Conservation (phyloP, 2,113 vertebrate species). For the Hippocampus zosterae region DNA sequence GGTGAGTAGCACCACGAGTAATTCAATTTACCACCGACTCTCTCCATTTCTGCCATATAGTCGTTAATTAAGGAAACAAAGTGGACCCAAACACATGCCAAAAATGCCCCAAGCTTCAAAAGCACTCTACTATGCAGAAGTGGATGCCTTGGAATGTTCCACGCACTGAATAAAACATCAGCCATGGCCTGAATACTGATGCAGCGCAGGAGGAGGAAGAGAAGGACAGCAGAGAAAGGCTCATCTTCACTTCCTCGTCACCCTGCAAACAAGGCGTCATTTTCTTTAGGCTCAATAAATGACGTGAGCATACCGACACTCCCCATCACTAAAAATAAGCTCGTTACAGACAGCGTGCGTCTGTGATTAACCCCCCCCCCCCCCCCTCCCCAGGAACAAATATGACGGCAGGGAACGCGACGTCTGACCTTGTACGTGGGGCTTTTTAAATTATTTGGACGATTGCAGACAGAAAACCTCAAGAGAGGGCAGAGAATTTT, state of each 20-base stretch:
- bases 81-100: background rate
- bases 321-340: background rate
- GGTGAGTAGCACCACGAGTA: too few species aligned
- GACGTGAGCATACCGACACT: background rate
- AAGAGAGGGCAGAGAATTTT: background rate
- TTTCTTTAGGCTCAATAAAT: background rate
- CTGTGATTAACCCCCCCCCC: background rate
- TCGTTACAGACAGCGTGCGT: background rate
- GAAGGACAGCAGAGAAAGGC: background rate
- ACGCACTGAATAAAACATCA: slow-evolving; percentile 64
- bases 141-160: slow-evolving; percentile 39
- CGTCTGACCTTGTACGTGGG: background rate
- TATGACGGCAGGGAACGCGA: background rate
- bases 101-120: slow-evolving; percentile 6
- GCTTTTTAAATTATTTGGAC: background rate
- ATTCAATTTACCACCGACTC: background rate
- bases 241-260: background rate
- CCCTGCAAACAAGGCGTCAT: background rate
- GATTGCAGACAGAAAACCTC: background rate
- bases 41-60: background rate
- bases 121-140: slow-evolving; percentile 40
- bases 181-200: slow-evolving; percentile 59
- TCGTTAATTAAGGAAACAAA: background rate
- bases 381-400: background rate
- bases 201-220: slow-evolving; percentile 13